A percentile compares a stretch with the other conserved stretches of the same genome.
Evolutionary conservation across 1,140 invertebrate genomes (phyloP).

Genomic region (Piezodorus guildinii): DNA sequence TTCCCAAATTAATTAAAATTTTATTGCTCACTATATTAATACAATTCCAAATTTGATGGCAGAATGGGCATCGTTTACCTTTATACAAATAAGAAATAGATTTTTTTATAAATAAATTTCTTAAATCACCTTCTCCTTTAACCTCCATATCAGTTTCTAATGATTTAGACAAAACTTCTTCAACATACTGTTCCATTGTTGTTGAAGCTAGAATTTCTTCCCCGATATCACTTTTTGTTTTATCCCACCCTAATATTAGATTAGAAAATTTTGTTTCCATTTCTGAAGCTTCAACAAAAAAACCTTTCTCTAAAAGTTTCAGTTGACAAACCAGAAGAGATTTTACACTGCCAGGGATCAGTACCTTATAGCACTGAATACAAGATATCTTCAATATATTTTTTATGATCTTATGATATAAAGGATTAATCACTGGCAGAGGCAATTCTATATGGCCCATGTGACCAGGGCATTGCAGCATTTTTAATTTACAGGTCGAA

Average conservation of each 20-base stretch:
- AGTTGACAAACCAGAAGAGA: slow-evolving; percentile 59
- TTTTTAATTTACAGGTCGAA: slow-evolving; percentile 61
- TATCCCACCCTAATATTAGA: neutral
- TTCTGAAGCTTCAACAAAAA: slow-evolving; percentile 55
- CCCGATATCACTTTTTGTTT: neutral
- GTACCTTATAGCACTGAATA: slow-evolving; percentile 53
- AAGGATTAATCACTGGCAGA: slow-evolving; percentile 79
- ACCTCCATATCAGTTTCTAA: slow-evolving; percentile 35
- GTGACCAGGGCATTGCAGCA: slow-evolving; percentile 77
- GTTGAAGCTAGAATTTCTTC: neutral
- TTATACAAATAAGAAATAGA: slow-evolving; percentile 42
- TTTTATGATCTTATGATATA: slow-evolving; percentile 67
- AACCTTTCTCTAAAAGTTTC: slow-evolving; percentile 59
- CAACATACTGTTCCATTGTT: slow-evolving; percentile 28
- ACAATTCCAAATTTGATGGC: slow-evolving; percentile 42
- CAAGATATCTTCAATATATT: slow-evolving; percentile 56
- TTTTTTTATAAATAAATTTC: slow-evolving; percentile 41
- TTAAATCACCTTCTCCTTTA: slow-evolving; percentile 33
- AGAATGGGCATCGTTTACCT: slow-evolving; percentile 49
- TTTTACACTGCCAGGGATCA: slow-evolving; percentile 50
- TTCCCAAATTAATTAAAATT: slow-evolving; percentile 30
- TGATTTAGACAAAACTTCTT: slow-evolving; percentile 34
- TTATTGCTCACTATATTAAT: slow-evolving; percentile 30
- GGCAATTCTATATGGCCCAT: slow-evolving; percentile 92
- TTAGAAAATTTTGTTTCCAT: slow-evolving; percentile 36